A percentile compares a stretch with the other conserved stretches of the same genome.
Conservation (phyloP, 2,113 vertebrate species). For the Orthonyx spaldingii region DNA sequence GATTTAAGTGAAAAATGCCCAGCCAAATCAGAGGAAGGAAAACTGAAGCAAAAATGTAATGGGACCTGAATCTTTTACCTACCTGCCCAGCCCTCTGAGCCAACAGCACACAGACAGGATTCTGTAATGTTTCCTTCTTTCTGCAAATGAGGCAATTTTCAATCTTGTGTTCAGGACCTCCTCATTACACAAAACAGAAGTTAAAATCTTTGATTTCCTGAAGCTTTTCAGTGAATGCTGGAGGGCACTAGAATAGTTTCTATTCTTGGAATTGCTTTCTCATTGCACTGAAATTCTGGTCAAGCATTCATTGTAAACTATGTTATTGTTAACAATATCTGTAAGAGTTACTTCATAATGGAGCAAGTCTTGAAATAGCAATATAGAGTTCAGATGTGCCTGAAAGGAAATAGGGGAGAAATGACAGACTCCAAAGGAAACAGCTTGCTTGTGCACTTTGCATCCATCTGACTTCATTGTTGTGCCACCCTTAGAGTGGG, state of each 20-base stretch:
- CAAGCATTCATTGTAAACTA: not conserved
- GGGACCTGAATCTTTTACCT: not conserved
- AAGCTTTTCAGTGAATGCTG: not conserved
- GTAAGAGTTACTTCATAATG: not conserved
- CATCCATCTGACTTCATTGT: not conserved
- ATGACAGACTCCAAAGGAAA: not conserved
- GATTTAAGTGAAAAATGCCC: not conserved
- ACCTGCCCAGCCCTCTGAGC: not conserved
- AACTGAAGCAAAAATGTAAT: not conserved
- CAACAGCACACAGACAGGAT: not conserved
- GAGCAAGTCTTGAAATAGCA: not conserved
- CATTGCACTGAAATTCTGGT: not conserved
- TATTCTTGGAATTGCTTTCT: slow-evolving; percentile 17
- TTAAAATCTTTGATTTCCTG: slow-evolving; percentile 1
- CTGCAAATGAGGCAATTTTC: not conserved
- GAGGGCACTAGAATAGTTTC: not conserved
- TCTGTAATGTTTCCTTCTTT: not conserved
- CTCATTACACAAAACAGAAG: not conserved
- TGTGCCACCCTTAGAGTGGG: not conserved
- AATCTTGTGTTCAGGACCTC: not conserved
- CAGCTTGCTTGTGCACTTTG: not conserved
- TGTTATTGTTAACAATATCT: not conserved
- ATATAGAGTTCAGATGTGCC: not conserved
- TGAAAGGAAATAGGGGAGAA: not conserved
- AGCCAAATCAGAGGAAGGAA: not conserved